Evolutionary conservation across 2,888 invertebrate species (phyloP).

Genomic region (Pasiphila rectangulata): DNA sequence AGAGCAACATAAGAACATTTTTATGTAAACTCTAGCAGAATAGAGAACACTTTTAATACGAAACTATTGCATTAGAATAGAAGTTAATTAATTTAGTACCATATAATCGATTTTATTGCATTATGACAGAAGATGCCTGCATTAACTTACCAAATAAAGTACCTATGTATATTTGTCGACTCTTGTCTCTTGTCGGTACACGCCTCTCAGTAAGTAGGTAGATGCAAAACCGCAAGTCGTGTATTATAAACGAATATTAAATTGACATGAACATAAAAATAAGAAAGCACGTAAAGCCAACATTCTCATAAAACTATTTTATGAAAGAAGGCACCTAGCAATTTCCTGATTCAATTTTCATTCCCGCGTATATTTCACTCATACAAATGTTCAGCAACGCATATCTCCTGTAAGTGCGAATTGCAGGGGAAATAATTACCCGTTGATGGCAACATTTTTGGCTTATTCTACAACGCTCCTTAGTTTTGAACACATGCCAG

Average conservation of each 20-base stretch:
- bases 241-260: too few relatives aligned
- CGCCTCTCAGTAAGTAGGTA: too few relatives aligned
- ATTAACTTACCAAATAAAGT: not conserved
- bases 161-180: too few relatives aligned
- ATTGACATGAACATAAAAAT: conserved; percentile 2
- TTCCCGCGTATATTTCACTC: conserved; percentile 46
- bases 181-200: too few relatives aligned
- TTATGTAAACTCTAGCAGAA: too few relatives aligned
- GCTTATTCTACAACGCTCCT: conserved; percentile 25
- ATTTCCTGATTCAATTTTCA: conserved; percentile 32
- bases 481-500: too few relatives aligned
- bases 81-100: too few relatives aligned
- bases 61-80: too few relatives aligned
- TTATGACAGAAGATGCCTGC: too few relatives aligned
- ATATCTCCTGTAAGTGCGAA: conserved; percentile 38
- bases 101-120: too few relatives aligned
- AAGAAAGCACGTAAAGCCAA: not conserved
- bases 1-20: too few relatives aligned
- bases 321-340: conserved; percentile 19
- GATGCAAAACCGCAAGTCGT: not conserved
- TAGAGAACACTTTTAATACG: too few relatives aligned
- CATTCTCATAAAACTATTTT: conserved; percentile 13
- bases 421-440: conserved; percentile 43
- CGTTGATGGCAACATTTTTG: conserved; percentile 59
- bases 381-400: conserved; percentile 43